Conservation (phyloP, 2,888 invertebrate species). For the Tortrix viridana region DNA sequence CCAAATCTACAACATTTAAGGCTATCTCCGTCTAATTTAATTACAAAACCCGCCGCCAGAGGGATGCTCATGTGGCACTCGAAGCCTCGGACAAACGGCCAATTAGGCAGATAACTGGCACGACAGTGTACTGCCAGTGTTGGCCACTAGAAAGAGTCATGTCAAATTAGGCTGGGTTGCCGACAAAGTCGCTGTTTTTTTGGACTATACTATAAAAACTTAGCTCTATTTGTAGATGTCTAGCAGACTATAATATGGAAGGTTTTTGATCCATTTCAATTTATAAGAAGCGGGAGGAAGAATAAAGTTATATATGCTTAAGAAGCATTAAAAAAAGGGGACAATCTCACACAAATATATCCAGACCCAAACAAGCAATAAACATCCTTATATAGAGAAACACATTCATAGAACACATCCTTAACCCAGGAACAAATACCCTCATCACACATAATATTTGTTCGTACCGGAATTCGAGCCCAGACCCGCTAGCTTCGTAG, state of each 20-base stretch:
- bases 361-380: too few relatives aligned
- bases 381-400: too few relatives aligned
- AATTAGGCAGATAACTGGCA: constrained; percentile 59
- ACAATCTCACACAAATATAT: too few relatives aligned
- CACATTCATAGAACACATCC: too few relatives aligned
- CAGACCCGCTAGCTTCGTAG: too few relatives aligned
- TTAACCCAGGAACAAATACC: too few relatives aligned
- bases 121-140: constrained; percentile 53
- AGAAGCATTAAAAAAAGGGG: too few relatives aligned
- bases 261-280: too few relatives aligned
- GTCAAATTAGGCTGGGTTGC: constrained; percentile 37
- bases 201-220: neutral
- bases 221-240: neutral
- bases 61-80: constrained; percentile 40
- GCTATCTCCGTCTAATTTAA: constrained; percentile 13
- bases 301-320: too few relatives aligned
- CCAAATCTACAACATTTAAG: neutral
- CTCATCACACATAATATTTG: too few relatives aligned
- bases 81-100: constrained; percentile 48
- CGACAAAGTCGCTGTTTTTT: constrained; percentile 3
- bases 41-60: constrained; percentile 27
- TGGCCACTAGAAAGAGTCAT: constrained; percentile 62
- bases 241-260: neutral
- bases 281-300: too few relatives aligned
- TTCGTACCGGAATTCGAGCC: too few relatives aligned